Conservation (phyloP, 2,797 vertebrate genomes). For the Sandelia bainsii region DNA sequence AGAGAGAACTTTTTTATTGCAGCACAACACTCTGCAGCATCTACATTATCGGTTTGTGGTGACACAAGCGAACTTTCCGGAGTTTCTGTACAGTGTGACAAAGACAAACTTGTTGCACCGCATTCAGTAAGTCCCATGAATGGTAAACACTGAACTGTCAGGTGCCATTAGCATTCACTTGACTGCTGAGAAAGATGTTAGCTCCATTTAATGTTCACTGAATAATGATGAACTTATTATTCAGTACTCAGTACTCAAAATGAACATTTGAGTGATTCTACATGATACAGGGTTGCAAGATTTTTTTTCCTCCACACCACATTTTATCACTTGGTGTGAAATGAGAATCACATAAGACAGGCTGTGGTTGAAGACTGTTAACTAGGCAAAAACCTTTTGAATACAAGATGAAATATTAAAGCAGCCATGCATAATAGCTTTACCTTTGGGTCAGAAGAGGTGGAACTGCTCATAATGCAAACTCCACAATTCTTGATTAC, state of each 20-base stretch:
- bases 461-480: background rate
- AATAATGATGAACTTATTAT: slow-evolving; percentile 22
- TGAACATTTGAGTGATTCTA: slow-evolving; percentile 32
- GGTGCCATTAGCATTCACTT: slow-evolving; percentile 40
- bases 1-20: slow-evolving; percentile 9
- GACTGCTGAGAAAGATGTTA: slow-evolving; percentile 37
- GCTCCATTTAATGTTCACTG: slow-evolving; percentile 31
- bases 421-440: background rate
- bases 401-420: slow-evolving; percentile 2
- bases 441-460: background rate
- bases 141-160: slow-evolving; percentile 47
- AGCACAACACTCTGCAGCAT: slow-evolving; percentile 4
- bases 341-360: slow-evolving; percentile 12
- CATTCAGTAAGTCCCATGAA: slow-evolving; percentile 10
- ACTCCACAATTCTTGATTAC: slow-evolving; percentile 35
- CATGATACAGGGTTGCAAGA: slow-evolving; percentile 7
- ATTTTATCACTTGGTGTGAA: slow-evolving; percentile 13
- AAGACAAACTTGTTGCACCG: slow-evolving; percentile 32
- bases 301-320: background rate
- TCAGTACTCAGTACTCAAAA: slow-evolving; percentile 50
- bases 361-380: slow-evolving; percentile 2
- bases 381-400: slow-evolving; percentile 28
- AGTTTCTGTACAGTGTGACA: slow-evolving; percentile 11
- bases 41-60: background rate
- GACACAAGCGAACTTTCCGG: background rate